Evolutionary conservation across 2,888 invertebrate genomes (phyloP), one percentile per base, ranked within the genome.

Genomic region (Seira sanloemensis): DNA sequence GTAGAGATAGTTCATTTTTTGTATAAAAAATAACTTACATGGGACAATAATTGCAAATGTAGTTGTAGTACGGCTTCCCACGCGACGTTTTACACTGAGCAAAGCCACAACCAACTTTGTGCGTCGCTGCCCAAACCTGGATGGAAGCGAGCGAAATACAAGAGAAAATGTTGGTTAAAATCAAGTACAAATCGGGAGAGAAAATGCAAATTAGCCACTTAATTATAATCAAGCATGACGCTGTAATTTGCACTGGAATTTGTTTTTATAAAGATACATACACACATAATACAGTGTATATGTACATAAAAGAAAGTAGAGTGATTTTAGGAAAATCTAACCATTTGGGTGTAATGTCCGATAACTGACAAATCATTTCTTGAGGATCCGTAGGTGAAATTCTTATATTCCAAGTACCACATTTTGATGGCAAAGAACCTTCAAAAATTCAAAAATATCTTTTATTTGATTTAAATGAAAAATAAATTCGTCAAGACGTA

Each of bases 31-130:
- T 18, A 82, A 92, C 94, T 94, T 92, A 96, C 96, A 94, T 94
- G 21, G 96, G 96, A 90, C 96, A 96, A 91, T 96, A 96, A 92
- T 96, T 95, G 91, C 96, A 96, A 26, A 96, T 94, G 91, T 96
- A 96, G 91, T 95, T 95, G 91, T 94, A 96, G 91, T 94, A 96
- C 18, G 91, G 93, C 92, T 91, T 91, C 74, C 89, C 89, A 78
- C 86, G 84, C 58, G 86, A 68, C 73, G 86, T 86, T 75, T 92
- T 91, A 90, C 96, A 96, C 90, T 94, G 93, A 23, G 94, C 93
- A 88, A 95, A 92, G 0, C 96, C 95, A 90, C 96, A 96, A 50
- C 96, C 96, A 18, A 96, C 93, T 90, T 94, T 94, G 90, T 95
- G 95, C 21, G 94, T 94, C 1, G 95, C 93, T 12, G 95, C 95